phyloP scores from a whole-genome alignment of 2,797 vertebrate species.

The Mus minutoides region DNA sequence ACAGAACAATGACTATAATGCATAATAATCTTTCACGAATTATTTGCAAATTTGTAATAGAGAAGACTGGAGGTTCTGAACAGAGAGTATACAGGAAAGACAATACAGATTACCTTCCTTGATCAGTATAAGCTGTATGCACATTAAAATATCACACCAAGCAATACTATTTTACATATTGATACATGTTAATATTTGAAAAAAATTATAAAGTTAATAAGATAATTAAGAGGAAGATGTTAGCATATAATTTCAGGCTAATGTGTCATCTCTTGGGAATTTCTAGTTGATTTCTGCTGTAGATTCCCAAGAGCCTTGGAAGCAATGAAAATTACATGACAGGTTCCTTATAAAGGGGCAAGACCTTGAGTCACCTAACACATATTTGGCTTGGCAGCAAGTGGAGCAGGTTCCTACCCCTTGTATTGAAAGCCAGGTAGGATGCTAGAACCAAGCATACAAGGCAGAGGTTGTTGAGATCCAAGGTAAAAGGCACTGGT shows the following conservation, averaged over 20 bases:
- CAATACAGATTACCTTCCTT: not conserved
- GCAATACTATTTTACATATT: not conserved
- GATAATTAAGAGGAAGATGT: not conserved
- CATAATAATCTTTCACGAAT: not conserved
- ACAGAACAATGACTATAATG: not conserved
- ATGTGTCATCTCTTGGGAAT: not conserved
- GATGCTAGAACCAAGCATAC: not conserved
- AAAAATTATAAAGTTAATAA: conserved; percentile 16
- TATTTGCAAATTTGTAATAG: not conserved
- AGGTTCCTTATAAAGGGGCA: not conserved
- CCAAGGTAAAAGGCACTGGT: not conserved
- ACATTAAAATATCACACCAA: not conserved
- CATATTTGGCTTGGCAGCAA: not conserved
- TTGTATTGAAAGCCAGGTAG: conserved; percentile 37
- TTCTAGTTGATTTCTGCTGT: not conserved
- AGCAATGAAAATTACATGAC: not conserved
- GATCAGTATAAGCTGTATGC: not conserved
- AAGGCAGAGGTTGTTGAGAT: not conserved
- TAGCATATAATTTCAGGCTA: not conserved
- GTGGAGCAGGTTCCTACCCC: not conserved
- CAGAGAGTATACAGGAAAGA: not conserved
- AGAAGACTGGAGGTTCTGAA: not conserved
- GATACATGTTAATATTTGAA: not conserved
- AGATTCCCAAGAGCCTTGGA: not conserved
- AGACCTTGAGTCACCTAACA: not conserved